Conservation (phyloP, 2,797 vertebrate species). For the Octomys mimax region DNA sequence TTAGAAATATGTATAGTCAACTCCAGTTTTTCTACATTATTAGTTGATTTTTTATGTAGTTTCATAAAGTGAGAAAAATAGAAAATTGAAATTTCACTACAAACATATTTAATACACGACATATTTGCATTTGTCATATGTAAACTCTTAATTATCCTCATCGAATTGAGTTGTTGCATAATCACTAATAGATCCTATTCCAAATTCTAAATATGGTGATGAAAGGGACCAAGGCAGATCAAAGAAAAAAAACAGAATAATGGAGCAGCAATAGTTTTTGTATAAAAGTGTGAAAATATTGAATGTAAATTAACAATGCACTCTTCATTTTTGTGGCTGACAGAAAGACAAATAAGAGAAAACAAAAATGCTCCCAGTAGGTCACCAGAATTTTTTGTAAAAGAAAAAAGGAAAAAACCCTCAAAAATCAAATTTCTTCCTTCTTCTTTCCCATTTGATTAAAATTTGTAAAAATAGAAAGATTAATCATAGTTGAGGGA, state of each 20-base stretch:
- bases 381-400: not conserved
- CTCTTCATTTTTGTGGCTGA: not conserved
- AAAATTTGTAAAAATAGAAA: not conserved
- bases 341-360: not conserved
- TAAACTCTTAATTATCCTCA: not conserved
- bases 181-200: too few species aligned
- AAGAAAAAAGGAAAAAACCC: not conserved
- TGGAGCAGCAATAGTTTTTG: not conserved
- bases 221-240: not conserved
- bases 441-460: not conserved
- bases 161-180: not conserved
- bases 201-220: not conserved
- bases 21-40: not conserved
- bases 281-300: not conserved
- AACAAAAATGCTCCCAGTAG: not conserved
- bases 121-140: not conserved
- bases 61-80: not conserved
- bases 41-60: slow-evolving; percentile 24
- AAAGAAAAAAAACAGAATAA: not conserved
- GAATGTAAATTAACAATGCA: not conserved
- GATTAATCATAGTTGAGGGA: not conserved
- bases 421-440: not conserved
- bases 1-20: not conserved
- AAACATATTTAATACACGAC: not conserved
- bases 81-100: not conserved